These are phyloP conservation scores for Nymphalis polychloros DNA, from an alignment of 2,888 invertebrate species.

Conservation along the genomic window DNA sequence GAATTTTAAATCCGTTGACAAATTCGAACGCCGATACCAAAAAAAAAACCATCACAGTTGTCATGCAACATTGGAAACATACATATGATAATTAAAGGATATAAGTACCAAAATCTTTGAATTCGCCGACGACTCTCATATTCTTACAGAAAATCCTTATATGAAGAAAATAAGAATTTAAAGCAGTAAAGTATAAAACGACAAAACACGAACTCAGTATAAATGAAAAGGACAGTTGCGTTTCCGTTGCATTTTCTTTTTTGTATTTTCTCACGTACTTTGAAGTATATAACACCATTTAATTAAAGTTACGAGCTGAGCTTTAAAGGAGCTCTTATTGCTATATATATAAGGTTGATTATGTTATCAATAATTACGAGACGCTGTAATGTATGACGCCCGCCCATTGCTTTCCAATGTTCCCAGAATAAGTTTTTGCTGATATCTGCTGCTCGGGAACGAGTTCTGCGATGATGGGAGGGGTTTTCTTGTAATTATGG, in stretches of 20 bases:
- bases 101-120: no score
- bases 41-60: neutral
- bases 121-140: neutral
- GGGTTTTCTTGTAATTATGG: conserved; percentile 35
- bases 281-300: conserved; percentile 19
- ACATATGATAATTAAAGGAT: no score
- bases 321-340: conserved; percentile 16
- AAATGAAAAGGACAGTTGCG: conserved; percentile 10
- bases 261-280: conserved; percentile 33
- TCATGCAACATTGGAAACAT: no score
- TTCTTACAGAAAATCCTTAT: neutral
- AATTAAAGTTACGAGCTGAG: conserved; percentile 5
- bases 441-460: conserved; percentile 23
- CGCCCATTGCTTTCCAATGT: conserved; percentile 33
- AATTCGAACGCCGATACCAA: no score
- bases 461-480: conserved; percentile 32
- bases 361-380: neutral
- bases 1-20: no score
- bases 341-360: conserved; percentile 16
- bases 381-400: conserved; percentile 26
- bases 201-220: conserved; percentile 9
- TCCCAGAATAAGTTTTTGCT: conserved; percentile 33
- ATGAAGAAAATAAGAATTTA: conserved; percentile 10
- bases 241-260: conserved; percentile 17
- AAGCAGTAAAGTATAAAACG: neutral